phyloP scores from a whole-genome alignment of 2,888 invertebrate species.

The Diadegma fenestrale region DNA sequence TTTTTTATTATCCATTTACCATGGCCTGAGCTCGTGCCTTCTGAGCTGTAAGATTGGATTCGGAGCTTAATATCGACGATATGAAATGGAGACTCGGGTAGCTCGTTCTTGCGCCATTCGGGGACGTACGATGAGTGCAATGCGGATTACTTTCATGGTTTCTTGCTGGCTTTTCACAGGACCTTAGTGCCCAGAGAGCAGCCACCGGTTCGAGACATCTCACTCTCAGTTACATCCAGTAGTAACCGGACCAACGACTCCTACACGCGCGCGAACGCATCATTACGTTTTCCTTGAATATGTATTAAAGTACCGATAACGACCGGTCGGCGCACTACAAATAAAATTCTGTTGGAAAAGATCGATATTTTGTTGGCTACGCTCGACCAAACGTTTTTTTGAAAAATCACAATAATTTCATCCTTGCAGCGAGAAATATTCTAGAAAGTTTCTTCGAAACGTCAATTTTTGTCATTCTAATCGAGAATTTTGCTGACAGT shows the following conservation, averaged over 20 bases:
- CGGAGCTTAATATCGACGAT: conserved; percentile 39
- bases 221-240: conserved; percentile 59
- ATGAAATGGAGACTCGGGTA: conserved; percentile 53
- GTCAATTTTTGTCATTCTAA: no score
- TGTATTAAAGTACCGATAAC: conserved; percentile 26
- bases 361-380: no score
- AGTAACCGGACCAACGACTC: conserved; percentile 75
- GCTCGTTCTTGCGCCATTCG: conserved; percentile 18
- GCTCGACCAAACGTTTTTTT: no score
- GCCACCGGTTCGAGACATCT: conserved; percentile 5
- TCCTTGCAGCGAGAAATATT: no score
- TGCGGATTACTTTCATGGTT: conserved; percentile 55
- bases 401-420: no score
- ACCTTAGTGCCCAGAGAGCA: conserved; percentile 59
- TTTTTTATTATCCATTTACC: conserved; percentile 29
- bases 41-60: conserved; percentile 67
- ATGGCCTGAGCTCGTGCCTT: conserved; percentile 46
- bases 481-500: no score
- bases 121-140: conserved; percentile 41
- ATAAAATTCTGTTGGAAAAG: no score
- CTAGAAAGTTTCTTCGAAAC: no score
- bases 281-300: conserved; percentile 11
- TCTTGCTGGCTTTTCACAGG: conserved; percentile 38
- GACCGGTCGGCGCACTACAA: no score
- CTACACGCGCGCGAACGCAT: conserved; percentile 59